phyloP scores from a whole-genome alignment of 2,888 invertebrate species.

The Agrotis puta region DNA sequence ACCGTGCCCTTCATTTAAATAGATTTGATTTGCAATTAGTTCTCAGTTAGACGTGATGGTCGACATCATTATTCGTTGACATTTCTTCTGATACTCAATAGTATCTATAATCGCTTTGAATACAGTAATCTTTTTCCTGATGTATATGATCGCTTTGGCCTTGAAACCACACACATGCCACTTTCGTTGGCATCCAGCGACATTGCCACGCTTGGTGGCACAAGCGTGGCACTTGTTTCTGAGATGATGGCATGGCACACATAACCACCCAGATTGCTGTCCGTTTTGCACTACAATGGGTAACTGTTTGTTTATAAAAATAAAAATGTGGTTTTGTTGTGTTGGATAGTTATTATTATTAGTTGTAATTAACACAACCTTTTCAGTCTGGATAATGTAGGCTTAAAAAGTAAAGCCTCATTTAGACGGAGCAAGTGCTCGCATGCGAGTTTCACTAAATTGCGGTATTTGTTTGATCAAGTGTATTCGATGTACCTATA shows the following conservation, averaged over 20 bases:
- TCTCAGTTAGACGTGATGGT: too few relatives aligned
- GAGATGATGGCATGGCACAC: conserved; percentile 29
- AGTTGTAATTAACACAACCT: not conserved
- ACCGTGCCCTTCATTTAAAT: too few relatives aligned
- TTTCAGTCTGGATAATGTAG: not conserved
- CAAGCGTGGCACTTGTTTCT: conserved; percentile 22
- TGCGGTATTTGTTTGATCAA: too few relatives aligned
- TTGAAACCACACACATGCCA: conserved; percentile 4
- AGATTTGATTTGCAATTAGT: too few relatives aligned
- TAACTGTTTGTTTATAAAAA: conserved; percentile 20
- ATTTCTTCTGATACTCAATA: not conserved
- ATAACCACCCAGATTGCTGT: conserved; percentile 32
- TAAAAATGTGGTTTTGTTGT: not conserved
- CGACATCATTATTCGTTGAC: not conserved
- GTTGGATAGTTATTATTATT: conserved; percentile 7
- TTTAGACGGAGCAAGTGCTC: too few relatives aligned
- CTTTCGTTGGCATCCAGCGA: conserved; percentile 23
- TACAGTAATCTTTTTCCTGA: not conserved
- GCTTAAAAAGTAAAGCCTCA: not conserved
- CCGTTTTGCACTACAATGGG: conserved; percentile 21
- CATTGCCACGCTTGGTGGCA: conserved; percentile 28
- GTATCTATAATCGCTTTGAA: not conserved
- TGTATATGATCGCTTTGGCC: not conserved
- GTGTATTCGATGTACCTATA: too few relatives aligned
- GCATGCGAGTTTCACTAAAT: too few relatives aligned